Base-by-base conservation (phyloP, 2,113 vertebrate species). In the Chamaetylas fuelleborni region DNA sequence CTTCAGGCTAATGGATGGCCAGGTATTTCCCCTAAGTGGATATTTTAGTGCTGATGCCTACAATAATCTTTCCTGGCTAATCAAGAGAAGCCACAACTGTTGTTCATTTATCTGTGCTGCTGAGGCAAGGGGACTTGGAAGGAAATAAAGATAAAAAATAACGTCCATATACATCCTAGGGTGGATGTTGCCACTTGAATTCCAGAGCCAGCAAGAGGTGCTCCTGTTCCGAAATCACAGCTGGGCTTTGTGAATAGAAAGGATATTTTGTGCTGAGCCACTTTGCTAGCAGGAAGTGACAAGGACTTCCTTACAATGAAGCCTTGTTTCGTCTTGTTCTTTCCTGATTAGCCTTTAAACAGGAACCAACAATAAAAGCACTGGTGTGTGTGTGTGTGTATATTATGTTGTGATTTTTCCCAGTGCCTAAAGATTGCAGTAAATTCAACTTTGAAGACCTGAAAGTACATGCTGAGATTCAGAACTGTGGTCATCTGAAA, bases 1-100 rank as follows among this genome's bases (percentile, higher is more conserved):
- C 96, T 97, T 94, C 92, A 89, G 88, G 86, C 65, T 86, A 84
- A 76, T 13, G 61, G 83, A 89, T 86, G 40, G 25, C 54, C 82
- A 92, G 26, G 62, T 96, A 85, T 79, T 66, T 81, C 67, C 76
- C 88, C 79, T 62, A 43, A 88, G 78, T 80, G 74, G 18, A 50
- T 93, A 61, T 76, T 78, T 92, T 64, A 72, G 19, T 81, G 54
- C 90, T 80, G 71, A 81, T 79, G 56, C 67, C 33, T 66, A 54
- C 54, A 70, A 22, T 81, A 67, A 79, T 92, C 38, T 72, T 84
- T 71, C 80, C 90, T 16, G 56, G 58, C 56, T 91, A 81, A 96
- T 96, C 86, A 94, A 86, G 92, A 94, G 92, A 81, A 94, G 92
- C 78, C 11, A 7, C 93, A 94, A 50, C 83, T 65, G 42, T 88